Evolutionary conservation across 2,888 invertebrate genomes (phyloP).

Genomic region (Aricia artaxerxes): DNA sequence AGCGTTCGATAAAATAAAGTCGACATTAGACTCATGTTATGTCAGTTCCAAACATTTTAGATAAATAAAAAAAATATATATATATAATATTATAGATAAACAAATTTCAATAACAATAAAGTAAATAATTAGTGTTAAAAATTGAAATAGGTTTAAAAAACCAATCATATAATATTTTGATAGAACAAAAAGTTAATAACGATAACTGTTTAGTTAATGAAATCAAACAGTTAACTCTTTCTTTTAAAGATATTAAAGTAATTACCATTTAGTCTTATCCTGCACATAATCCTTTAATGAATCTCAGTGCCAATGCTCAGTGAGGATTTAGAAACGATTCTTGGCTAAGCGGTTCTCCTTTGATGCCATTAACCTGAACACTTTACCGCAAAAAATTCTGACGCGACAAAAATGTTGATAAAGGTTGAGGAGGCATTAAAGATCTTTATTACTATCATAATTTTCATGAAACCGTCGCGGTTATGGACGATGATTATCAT

Average conservation of each 20-base stretch:
- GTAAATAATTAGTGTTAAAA: too few relatives aligned
- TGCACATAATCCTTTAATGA: conserved; percentile 24
- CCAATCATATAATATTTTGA: background rate
- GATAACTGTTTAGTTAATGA: background rate
- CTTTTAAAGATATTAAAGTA: background rate
- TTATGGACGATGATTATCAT: conserved; percentile 29
- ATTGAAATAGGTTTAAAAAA: too few relatives aligned
- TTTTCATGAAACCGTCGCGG: conserved; percentile 34
- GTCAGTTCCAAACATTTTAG: too few relatives aligned
- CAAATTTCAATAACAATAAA: too few relatives aligned
- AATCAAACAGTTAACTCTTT: conserved; percentile 1
- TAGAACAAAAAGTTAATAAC: background rate
- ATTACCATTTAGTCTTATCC: background rate
- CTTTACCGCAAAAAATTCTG: conserved; percentile 40
- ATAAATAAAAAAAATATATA: too few relatives aligned
- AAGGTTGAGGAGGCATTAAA: conserved; percentile 40
- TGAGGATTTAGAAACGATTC: conserved; percentile 30
- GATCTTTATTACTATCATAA: conserved; percentile 39
- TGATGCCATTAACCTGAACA: conserved; percentile 35
- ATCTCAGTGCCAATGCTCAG: conserved; percentile 1
- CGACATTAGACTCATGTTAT: too few relatives aligned
- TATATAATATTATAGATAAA: too few relatives aligned
- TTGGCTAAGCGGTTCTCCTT: conserved; percentile 38
- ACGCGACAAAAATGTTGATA: conserved; percentile 42
- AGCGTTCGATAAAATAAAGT: too few relatives aligned